phyloP scores from a whole-genome alignment of 2,113 vertebrate genomes.

The Odocoileus hemionus region DNA sequence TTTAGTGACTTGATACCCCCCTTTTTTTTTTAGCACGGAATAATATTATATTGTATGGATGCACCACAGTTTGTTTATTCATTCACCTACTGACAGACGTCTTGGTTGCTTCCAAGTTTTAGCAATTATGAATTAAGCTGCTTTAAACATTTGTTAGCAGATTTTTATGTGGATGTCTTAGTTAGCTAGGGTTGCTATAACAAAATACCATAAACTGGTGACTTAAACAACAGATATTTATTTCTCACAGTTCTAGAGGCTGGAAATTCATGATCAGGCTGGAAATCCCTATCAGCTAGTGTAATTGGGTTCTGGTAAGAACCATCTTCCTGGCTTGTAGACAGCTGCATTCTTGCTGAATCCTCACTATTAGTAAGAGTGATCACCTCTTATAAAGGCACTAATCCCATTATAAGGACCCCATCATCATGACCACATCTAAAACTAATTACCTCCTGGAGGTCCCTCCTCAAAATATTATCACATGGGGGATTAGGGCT shows the following conservation, averaged over 20 bases:
- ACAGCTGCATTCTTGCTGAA: neutral
- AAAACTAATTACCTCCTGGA: neutral
- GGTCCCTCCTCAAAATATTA: neutral
- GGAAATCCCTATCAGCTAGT: too few relatives aligned
- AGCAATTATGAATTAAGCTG: neutral
- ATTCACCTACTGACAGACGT: neutral
- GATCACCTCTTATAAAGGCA: neutral
- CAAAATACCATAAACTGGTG: neutral
- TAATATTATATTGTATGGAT: neutral
- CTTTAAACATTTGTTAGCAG: neutral
- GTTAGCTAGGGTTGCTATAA: neutral
- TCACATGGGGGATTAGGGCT: neutral
- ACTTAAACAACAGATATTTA: neutral
- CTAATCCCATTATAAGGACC: neutral
- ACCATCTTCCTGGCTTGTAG: neutral
- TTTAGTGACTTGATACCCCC: neutral
- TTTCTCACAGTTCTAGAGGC: neutral
- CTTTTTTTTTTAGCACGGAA: neutral
- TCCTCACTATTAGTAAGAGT: neutral
- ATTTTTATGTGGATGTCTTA: neutral
- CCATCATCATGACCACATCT: neutral
- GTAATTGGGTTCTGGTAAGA: neutral
- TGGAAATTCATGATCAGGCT: neutral
- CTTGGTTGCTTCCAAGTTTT: neutral
- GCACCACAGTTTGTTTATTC: neutral